Percentiles rank a stretch among this genome's conserved stretches.
phyloP scores from a whole-genome alignment of 2,888 invertebrate genomes.

The Rhagium mordax region DNA sequence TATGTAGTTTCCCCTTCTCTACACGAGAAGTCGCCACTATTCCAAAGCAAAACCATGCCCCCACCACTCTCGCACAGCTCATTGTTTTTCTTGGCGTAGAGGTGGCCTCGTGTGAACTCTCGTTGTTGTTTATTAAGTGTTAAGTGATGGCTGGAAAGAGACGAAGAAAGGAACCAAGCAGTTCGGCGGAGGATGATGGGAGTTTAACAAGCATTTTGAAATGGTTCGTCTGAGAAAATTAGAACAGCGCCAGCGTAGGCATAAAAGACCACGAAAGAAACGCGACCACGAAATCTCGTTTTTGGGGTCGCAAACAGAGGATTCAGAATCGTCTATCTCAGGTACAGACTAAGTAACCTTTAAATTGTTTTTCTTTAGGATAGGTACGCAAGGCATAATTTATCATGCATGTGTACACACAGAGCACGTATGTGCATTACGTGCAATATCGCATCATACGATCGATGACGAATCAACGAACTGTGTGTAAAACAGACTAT shows the following conservation, averaged over 20 bases:
- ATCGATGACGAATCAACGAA: too few relatives aligned
- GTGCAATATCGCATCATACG: not conserved
- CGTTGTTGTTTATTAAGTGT: not conserved
- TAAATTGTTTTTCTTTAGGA: not conserved
- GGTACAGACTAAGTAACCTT: slow-evolving; percentile 1
- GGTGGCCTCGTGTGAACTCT: not conserved
- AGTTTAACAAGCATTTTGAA: too few relatives aligned
- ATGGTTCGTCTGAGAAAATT: too few relatives aligned
- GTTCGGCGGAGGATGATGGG: too few relatives aligned
- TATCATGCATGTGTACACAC: slow-evolving; percentile 6
- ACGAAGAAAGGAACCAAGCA: not conserved
- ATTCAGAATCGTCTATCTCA: slow-evolving; percentile 11
- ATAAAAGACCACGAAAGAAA: slow-evolving; percentile 1
- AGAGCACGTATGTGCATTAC: slow-evolving; percentile 6
- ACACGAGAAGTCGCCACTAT: too few relatives aligned
- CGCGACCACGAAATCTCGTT: not conserved
- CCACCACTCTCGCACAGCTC: not conserved
- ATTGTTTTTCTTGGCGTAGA: slow-evolving; percentile 13
- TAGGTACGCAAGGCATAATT: not conserved
- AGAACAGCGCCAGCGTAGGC: too few relatives aligned
- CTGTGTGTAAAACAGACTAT: too few relatives aligned
- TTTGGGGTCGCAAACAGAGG: not conserved
- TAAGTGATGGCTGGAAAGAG: not conserved
- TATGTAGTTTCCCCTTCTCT: too few relatives aligned
- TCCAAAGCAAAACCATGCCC: not conserved